Conservation (phyloP, 2,113 vertebrate genomes). For the Pungitius pungitius region DNA sequence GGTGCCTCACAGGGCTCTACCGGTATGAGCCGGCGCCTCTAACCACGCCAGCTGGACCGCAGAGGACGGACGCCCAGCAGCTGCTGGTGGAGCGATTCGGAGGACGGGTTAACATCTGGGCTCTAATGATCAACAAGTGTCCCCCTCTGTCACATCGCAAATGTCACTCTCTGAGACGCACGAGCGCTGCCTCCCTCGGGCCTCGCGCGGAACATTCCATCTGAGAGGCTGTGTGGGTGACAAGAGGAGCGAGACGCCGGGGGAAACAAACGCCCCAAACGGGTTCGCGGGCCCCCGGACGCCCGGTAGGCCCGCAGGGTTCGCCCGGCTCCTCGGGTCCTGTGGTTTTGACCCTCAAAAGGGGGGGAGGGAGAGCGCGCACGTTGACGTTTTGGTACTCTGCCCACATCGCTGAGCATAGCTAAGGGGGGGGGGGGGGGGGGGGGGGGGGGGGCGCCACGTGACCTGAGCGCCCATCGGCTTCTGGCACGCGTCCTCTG, state of each 20-base stretch:
- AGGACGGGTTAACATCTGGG: constrained; percentile 11
- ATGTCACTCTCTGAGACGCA: constrained; percentile 39
- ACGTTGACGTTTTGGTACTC: constrained; percentile 10
- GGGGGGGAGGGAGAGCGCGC: constrained; percentile 26
- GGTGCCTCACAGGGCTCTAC: constrained; percentile 24
- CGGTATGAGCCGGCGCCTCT: constrained; percentile 28
- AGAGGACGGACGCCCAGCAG: constrained; percentile 22
- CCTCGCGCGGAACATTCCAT: constrained; percentile 61
- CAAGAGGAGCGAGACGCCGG: constrained; percentile 49
- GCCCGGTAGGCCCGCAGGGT: too few species aligned
- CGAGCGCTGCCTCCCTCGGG: constrained; percentile 34
- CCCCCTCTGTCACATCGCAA: too few species aligned
- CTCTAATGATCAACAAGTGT: constrained; percentile 55
- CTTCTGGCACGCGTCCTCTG: constrained; percentile 10
- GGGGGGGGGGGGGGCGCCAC: too few species aligned
- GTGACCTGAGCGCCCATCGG: constrained; percentile 18
- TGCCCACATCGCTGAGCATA: constrained; percentile 18
- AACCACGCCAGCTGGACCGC: constrained; percentile 23
- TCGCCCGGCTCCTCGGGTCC: constrained; percentile 16
- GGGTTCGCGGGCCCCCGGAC: too few species aligned
- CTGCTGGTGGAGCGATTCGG: constrained; percentile 18
- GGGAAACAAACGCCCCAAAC: constrained; percentile 77
- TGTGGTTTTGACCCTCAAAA: constrained; percentile 28
- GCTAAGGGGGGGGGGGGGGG: too few species aligned
- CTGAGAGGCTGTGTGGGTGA: constrained; percentile 62